Evolutionary conservation across 1,140 invertebrate genomes (phyloP), one percentile per base, ranked within the genome.

Genomic region (Drosophila funebris): DNA sequence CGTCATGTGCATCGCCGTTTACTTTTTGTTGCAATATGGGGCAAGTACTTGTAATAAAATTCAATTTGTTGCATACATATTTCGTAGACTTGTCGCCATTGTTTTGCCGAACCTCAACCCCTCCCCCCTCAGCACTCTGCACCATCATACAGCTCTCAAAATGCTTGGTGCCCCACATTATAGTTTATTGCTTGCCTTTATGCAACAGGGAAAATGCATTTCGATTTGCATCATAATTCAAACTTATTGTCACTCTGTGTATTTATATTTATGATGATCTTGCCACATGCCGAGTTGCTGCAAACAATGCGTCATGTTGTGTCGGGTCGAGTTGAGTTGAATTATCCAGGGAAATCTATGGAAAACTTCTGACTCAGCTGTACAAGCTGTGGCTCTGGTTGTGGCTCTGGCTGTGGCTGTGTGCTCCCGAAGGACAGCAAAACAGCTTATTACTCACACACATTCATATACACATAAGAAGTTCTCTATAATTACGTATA

Each of bases 21-120:
- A 11, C 31, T 14, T 44, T 56, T 33, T 44, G 36, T 54, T 29
- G 54, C 52, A 46, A 76, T 67, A 61, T 78, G 76, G 73, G 56
- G 29, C 68, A 76, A 73, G 73, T 57, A 31, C 48, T 11, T 14
- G 48, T 52, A 78, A 84, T 87, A 84, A 84, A 85, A 76, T 76
- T 75, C 69, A 81, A 87, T 81, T 79, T 85, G 80, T 80, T 76
- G 80, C 80, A 83, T 74, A 68, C 64, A 78, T 75, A 79, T 84
- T 18, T 36, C 27, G 24, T 44, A 53, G 61, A 44, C 50, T 44
- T 60, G n/a, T 63, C 31, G 48, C 48, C 39, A 57, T 71, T 66
- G 50, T 70, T 70, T 54, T 63, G 16, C 6, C 41, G 9, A 50
- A 13, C 22, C 43, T 16, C 33, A 41, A 13, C 74, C 56, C 69